phyloP scores from a whole-genome alignment of 1,140 invertebrate genomes.

The Agrypnia vestita region DNA sequence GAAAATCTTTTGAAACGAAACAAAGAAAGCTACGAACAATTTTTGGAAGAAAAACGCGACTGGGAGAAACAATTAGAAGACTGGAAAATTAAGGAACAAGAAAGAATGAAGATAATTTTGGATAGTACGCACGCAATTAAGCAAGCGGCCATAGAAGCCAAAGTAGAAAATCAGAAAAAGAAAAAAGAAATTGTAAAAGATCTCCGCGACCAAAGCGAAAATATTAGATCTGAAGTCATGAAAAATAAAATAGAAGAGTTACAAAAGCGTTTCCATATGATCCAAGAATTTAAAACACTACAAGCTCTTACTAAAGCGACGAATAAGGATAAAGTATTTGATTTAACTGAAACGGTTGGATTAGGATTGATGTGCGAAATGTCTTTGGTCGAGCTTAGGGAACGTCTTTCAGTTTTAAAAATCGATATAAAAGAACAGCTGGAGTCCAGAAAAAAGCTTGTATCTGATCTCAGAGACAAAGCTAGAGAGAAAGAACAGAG shows the following conservation, averaged over 20 bases:
- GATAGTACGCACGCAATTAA: constrained; percentile 70
- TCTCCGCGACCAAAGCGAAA: constrained; percentile 69
- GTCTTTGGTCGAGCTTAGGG: constrained; percentile 74
- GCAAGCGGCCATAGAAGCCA: constrained; percentile 68
- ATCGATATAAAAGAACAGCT: constrained; percentile 71
- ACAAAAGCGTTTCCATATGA: constrained; percentile 69
- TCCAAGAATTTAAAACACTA: constrained; percentile 74
- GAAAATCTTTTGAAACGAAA: constrained; percentile 68
- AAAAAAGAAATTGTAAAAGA: constrained; percentile 69
- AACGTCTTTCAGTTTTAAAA: constrained; percentile 70
- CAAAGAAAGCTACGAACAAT: constrained; percentile 70
- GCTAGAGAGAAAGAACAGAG: constrained; percentile 6
- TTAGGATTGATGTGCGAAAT: constrained; percentile 75
- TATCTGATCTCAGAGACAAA: constrained; percentile 21
- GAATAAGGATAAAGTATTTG: constrained; percentile 70
- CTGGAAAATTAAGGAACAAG: constrained; percentile 69
- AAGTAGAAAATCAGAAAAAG: constrained; percentile 65
- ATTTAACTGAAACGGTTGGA: constrained; percentile 73
- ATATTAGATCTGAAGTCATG: constrained; percentile 65
- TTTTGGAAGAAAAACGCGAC: constrained; percentile 69
- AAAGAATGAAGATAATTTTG: constrained; percentile 68
- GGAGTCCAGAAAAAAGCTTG: constrained; percentile 65
- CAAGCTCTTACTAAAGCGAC: constrained; percentile 67
- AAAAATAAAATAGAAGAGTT: constrained; percentile 71
- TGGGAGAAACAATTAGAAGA: constrained; percentile 70